phyloP scores from a whole-genome alignment of 2,888 invertebrate species.

The Mesodorylaimus sp. region DNA sequence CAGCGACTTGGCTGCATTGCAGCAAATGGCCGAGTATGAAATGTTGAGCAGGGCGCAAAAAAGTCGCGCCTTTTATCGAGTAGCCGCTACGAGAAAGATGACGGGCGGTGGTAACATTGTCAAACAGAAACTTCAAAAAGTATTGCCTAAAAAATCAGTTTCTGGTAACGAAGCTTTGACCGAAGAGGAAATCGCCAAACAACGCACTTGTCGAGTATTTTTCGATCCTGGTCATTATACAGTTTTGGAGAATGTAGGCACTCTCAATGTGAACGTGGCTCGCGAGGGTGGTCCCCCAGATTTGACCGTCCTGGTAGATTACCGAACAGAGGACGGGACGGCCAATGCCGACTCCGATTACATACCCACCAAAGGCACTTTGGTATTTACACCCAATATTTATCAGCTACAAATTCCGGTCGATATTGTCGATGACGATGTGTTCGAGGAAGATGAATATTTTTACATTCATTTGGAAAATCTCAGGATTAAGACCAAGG shows the following conservation, averaged over 20 bases:
- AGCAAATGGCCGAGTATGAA: slow-evolving; percentile 55
- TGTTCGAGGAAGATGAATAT: slow-evolving; percentile 97
- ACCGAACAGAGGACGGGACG: slow-evolving; percentile 82
- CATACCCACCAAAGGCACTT: slow-evolving; percentile 46
- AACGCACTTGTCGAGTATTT: slow-evolving; percentile 31
- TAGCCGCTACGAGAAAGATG: slow-evolving; percentile 85
- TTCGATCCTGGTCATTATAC: slow-evolving; percentile 95
- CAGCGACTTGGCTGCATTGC: slow-evolving; percentile 64
- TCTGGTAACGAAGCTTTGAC: not conserved
- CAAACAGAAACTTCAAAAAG: slow-evolving; percentile 55
- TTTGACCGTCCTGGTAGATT: slow-evolving; percentile 46
- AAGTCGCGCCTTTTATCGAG: slow-evolving; percentile 72
- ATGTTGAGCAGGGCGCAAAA: slow-evolving; percentile 52
- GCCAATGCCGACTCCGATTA: slow-evolving; percentile 91
- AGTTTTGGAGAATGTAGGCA: slow-evolving; percentile 90
- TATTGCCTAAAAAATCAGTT: not conserved
- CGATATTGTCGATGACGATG: slow-evolving; percentile 89
- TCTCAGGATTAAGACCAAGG: slow-evolving; percentile 26
- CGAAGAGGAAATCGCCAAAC: not conserved
- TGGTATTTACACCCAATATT: slow-evolving; percentile 23
- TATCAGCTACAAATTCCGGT: slow-evolving; percentile 62
- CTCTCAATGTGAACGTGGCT: slow-evolving; percentile 66
- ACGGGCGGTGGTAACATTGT: slow-evolving; percentile 77
- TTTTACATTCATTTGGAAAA: slow-evolving; percentile 62
- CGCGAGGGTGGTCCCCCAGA: slow-evolving; percentile 45